Percentiles rank a stretch among this genome's conserved stretches.
Evolutionary conservation across 2,113 vertebrate species (phyloP).

Genomic region (Apistogramma diplotaenia): DNA sequence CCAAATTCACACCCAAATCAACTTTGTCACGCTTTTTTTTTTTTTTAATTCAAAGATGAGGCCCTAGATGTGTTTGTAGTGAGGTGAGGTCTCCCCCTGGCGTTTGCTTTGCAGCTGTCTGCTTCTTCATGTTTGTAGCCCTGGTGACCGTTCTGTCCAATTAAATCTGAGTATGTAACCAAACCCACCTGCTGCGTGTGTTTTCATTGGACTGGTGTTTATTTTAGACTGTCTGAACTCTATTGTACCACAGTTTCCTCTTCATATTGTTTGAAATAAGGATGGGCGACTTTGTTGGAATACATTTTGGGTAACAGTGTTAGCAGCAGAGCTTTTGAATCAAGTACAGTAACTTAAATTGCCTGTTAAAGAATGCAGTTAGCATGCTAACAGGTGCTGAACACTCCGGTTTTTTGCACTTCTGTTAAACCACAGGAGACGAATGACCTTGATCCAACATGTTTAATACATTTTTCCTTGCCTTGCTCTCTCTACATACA

Average conservation of each 20-base stretch:
- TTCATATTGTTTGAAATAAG: not conserved
- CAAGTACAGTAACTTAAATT: not conserved
- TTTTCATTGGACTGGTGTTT: not conserved
- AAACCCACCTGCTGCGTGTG: not conserved
- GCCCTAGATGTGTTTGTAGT: conserved; percentile 28
- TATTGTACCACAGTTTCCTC: not conserved
- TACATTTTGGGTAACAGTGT: not conserved
- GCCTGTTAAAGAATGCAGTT: not conserved
- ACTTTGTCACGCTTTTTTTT: conserved; percentile 25
- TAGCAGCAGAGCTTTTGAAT: not conserved
- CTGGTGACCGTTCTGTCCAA: conserved; percentile 75
- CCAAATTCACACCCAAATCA: conserved; percentile 14
- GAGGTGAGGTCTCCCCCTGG: conserved; percentile 69
- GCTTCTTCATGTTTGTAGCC: conserved; percentile 72
- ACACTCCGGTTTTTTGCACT: not conserved
- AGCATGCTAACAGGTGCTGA: not conserved
- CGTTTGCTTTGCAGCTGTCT: conserved; percentile 64
- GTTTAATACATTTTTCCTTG: conserved; percentile 47
- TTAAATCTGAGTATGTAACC: conserved; percentile 74
- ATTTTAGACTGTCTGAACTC: not conserved
- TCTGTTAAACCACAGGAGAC: not conserved
- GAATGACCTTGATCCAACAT: conserved; percentile 2
- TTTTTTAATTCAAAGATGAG: conserved; percentile 9
- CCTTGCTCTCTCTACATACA: conserved; percentile 44
- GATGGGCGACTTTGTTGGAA: not conserved